Evolutionary conservation across 2,797 vertebrate genomes (phyloP).

Genomic region (Danio jaintianensis): DNA sequence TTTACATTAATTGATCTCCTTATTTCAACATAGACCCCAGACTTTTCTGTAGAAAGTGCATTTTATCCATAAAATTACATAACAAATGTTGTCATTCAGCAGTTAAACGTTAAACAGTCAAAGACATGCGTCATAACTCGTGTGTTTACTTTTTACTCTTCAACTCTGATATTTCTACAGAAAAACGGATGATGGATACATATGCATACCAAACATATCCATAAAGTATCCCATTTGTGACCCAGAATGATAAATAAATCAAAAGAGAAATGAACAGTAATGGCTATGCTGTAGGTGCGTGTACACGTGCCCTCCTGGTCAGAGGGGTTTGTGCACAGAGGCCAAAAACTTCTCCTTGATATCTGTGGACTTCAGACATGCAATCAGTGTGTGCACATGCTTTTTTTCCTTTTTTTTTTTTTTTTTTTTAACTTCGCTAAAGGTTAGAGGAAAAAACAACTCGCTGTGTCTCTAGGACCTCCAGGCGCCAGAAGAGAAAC

Average conservation of each 20-base stretch:
- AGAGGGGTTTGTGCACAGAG: not conserved
- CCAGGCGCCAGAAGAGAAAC: not conserved
- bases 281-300: not conserved
- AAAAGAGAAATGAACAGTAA: not conserved
- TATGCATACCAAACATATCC: not conserved
- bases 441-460: slow-evolving; percentile 32
- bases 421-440: slow-evolving; percentile 35
- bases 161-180: not conserved
- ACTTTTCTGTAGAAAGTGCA: not conserved
- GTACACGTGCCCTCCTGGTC: not conserved
- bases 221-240: not conserved
- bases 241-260: not conserved
- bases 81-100: not conserved
- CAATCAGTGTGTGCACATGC: slow-evolving; percentile 28
- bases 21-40: not conserved
- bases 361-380: slow-evolving; percentile 63
- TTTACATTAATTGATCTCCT: not conserved
- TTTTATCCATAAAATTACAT: slow-evolving; percentile 7
- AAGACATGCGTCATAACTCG: slow-evolving; percentile 5
- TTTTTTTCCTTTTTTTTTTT: slow-evolving; percentile 37
- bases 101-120: not conserved
- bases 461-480: not conserved
- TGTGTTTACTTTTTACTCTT: not conserved
- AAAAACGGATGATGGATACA: not conserved
- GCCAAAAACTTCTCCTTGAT: slow-evolving; percentile 47